Evolutionary conservation across 2,113 vertebrate genomes (phyloP).

Genomic region (Cryptomyrus ogoouensis): DNA sequence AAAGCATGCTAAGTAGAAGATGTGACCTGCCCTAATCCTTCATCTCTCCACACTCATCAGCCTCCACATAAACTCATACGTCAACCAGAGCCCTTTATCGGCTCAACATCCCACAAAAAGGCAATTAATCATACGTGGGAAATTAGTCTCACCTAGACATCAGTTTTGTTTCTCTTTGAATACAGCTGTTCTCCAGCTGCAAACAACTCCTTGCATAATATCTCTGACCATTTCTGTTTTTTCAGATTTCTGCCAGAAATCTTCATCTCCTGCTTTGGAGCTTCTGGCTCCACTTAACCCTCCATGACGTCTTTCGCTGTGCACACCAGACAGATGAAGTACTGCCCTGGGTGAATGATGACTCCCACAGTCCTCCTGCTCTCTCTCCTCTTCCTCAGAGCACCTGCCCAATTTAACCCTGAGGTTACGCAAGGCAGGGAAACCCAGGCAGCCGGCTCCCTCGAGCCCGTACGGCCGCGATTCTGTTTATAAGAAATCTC

Average conservation of each 20-base stretch:
- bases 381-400: background rate
- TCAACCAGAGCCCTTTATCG: background rate
- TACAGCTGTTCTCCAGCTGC: conserved; percentile 7
- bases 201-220: background rate
- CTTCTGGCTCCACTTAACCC: background rate
- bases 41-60: background rate
- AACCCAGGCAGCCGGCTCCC: background rate
- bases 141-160: background rate
- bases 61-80: background rate
- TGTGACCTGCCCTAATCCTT: background rate
- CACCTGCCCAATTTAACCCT: background rate
- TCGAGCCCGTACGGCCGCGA: background rate
- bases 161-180: background rate
- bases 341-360: background rate
- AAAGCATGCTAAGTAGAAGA: background rate
- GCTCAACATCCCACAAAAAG: background rate
- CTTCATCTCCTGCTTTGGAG: background rate
- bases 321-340: background rate
- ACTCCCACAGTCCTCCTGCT: background rate
- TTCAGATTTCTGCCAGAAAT: background rate
- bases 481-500: background rate
- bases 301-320: background rate
- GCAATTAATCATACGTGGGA: background rate
- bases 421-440: background rate
- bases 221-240: background rate